Percentiles rank a stretch among this genome's conserved stretches.
Conservation (phyloP, 2,888 invertebrate species). For the Oligia strigilis region DNA sequence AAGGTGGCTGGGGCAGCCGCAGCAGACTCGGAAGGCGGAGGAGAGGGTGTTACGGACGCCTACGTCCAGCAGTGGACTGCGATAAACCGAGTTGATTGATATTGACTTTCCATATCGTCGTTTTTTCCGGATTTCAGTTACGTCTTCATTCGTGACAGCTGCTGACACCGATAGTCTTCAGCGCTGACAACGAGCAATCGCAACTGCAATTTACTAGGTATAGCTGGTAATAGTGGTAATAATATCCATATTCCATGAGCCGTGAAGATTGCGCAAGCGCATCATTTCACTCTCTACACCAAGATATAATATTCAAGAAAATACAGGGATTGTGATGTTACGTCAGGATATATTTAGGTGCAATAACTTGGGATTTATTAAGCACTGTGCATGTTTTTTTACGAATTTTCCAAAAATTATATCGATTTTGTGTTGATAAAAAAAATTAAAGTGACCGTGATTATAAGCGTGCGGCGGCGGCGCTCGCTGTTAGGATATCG, state of each 20-base stretch:
- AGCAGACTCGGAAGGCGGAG: too few relatives aligned
- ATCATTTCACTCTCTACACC: slow-evolving; percentile 4
- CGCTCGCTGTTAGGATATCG: too few relatives aligned
- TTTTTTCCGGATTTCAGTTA: not conserved
- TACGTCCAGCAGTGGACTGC: too few relatives aligned
- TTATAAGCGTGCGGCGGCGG: too few relatives aligned
- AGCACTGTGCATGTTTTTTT: not conserved
- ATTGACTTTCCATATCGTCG: too few relatives aligned
- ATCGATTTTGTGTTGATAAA: not conserved
- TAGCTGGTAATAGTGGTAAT: not conserved
- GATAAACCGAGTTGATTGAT: too few relatives aligned
- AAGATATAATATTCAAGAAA: not conserved
- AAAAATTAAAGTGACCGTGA: too few relatives aligned
- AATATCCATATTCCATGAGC: slow-evolving; percentile 2
- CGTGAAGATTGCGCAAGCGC: not conserved
- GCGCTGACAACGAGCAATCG: not conserved
- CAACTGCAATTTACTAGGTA: not conserved
- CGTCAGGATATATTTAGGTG: not conserved
- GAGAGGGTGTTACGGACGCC: too few relatives aligned
- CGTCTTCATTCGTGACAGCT: slow-evolving; percentile 6
- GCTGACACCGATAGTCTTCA: slow-evolving; percentile 1
- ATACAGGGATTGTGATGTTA: not conserved
- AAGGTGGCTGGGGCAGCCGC: too few relatives aligned
- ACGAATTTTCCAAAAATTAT: not conserved
- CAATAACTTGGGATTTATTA: not conserved